Conservation (phyloP, 1,140 invertebrate genomes). For the Drosophila malerkotliana region DNA sequence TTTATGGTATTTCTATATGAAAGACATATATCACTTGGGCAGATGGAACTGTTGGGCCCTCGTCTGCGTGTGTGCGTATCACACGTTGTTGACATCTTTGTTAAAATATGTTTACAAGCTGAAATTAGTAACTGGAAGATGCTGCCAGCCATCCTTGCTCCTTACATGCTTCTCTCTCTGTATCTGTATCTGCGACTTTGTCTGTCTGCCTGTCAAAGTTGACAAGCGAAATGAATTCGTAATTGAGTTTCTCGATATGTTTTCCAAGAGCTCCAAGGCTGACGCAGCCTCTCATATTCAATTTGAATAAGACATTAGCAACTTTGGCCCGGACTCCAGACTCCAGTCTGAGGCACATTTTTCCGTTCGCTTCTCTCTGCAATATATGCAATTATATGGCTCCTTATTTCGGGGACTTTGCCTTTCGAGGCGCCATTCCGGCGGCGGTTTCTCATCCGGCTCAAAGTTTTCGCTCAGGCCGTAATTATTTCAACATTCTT, state of each 20-base stretch:
- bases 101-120: constrained; percentile 82
- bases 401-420: not conserved
- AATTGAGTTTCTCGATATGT: constrained; percentile 74
- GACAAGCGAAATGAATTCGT: constrained; percentile 81
- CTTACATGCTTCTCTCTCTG: constrained; percentile 1
- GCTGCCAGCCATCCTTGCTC: constrained; percentile 6
- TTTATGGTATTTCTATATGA: constrained; percentile 80
- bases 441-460: constrained; percentile 27
- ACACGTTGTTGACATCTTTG: constrained; percentile 80
- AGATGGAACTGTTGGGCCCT: constrained; percentile 38
- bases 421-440: constrained; percentile 21
- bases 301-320: constrained; percentile 67
- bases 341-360: not conserved
- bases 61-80: constrained; percentile 44
- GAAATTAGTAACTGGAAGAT: constrained; percentile 67
- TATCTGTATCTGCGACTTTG: constrained; percentile 20
- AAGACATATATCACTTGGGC: constrained; percentile 64
- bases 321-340: constrained; percentile 5
- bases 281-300: constrained; percentile 41
- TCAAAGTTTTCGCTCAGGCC: constrained; percentile 19
- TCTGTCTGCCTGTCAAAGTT: constrained; percentile 63
- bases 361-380: not conserved
- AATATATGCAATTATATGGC: constrained; percentile 19
- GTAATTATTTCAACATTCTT: constrained; percentile 70
- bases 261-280: constrained; percentile 26